Base-by-base conservation (phyloP, 2,113 vertebrate genomes). In the Alaudala cheleensis region DNA sequence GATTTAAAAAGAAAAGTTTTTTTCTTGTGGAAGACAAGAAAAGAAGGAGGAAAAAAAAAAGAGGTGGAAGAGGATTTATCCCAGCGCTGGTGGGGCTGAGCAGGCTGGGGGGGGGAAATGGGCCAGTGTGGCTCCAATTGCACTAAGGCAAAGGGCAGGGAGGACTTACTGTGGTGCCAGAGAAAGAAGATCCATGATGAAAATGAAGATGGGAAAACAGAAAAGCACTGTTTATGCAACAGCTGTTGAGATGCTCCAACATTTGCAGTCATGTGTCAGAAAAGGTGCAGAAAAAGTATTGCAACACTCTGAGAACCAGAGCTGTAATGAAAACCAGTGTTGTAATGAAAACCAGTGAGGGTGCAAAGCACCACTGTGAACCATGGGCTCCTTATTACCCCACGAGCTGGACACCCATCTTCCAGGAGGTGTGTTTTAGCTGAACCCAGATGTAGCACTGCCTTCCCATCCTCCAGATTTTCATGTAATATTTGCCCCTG, bases 1-100 rank as follows among this genome's bases (percentile, higher is more conserved):
- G n/a, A 86, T 94, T 90, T 31, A 78, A 73, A 93, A 95, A 82
- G 56, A 28, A 28, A 34, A 40, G 18, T 19, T 84, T 95, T 89
- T 79, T n/a, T n/a, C n/a, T n/a, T n/a, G n/a, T n/a, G n/a, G n/a
- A n/a, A n/a, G n/a, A n/a, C n/a, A n/a, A n/a, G n/a, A n/a, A n/a
- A n/a, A n/a, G n/a, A n/a, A n/a, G 12, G 60, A 65, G 39, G 51
- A 28, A 3, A 22, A 37, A 44, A 42, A 19, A 14, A 51, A 12
- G 22, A 73, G 9, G 17, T 24, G 8, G n/a, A 78, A 74, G 4
- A 77, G 76, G 53, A 65, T 6, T 49, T 34, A 34, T 58, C 10
- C 57, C 49, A 83, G 45, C 16, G 40, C 3, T 18, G 20, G 45
- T 37, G 31, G 26, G 31, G 22, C 31, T 60, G 54, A 93, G 40